Conservation (phyloP, 2,113 vertebrate genomes). For the Malurus cyaneus region DNA sequence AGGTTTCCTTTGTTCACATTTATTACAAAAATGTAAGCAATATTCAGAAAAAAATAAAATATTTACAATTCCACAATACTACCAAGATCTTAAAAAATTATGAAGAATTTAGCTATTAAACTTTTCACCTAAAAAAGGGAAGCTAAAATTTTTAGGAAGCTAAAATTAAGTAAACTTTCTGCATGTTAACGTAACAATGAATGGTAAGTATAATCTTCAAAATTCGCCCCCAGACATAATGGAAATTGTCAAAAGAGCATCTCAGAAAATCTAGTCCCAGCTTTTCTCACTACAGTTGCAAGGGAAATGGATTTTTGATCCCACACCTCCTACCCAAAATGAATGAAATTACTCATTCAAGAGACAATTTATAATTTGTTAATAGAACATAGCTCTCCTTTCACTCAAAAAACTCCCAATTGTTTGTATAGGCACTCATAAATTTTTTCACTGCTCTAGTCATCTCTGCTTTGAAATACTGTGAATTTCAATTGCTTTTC, state of each 20-base stretch:
- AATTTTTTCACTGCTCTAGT: not conserved
- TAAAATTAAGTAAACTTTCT: not conserved
- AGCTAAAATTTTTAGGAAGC: not conserved
- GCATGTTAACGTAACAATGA: not conserved
- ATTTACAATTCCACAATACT: not conserved
- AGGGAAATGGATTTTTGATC: not conserved
- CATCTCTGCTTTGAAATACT: not conserved
- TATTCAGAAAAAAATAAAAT: not conserved
- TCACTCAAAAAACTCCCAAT: not conserved
- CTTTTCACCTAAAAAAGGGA: not conserved
- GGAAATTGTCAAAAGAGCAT: not conserved
- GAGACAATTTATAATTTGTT: not conserved
- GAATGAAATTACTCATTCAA: not conserved
- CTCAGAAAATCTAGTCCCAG: not conserved
- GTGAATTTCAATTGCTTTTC: not conserved
- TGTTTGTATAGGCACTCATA: not conserved
- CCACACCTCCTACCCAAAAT: fast-evolving
- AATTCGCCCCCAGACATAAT: not conserved
- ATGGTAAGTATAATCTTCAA: not conserved
- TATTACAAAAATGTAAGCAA: not conserved
- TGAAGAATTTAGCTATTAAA: not conserved
- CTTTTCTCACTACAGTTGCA: not conserved
- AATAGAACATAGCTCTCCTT: not conserved
- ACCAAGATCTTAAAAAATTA: not conserved
- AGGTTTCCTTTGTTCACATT: not conserved